Base-by-base conservation (phyloP, 2,797 vertebrate genomes). In the Arnoldichthys spilopterus region DNA sequence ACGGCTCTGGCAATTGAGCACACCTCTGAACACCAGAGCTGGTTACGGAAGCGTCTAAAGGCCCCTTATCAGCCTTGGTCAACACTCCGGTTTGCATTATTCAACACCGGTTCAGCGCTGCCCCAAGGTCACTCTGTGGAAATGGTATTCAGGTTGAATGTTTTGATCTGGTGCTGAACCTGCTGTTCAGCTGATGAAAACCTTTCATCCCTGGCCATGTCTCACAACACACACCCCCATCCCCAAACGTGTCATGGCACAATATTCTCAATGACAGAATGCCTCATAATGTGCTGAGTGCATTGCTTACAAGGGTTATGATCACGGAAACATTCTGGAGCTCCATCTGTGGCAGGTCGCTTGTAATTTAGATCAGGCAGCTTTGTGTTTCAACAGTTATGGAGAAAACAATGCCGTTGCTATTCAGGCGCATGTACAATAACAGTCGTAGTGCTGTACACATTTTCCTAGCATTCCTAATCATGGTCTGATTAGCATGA, bases 111-210 rank as follows among this genome's bases (percentile, higher is more conserved):
- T 20, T n/a, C 51, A 16, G 11, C 4, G 4, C 30, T 26, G 68
- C 32, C 45, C 58, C 26, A 30, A 73, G 26, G 26, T 73, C 53
- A 56, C 20, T 20, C 18, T 13, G 16, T 16, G 45, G 45, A 77
- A 77, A 82, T 67, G 18, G 1, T 30, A 34, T 26, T n/a, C 63
- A 61, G 54, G 24, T 64, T 3, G 15, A 2, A 62, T 49, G 20
- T 81, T 81, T 73, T 43, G 54, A 75, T 64, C 47, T 72, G 64
- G 43, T 40, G 47, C 72, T 49, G 37, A 47, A 24, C 66, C 24
- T 53, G 32, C 26, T 78, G 70, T 68, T 40, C 24, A 49, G 43
- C 37, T 74, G 34, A 26, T 43, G 20, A 76, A 76, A 68, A 28
- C 34, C 49, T 76, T 64, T 76, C 32, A 76, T 54, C 47, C 11